A percentile compares a stretch with the other conserved stretches of the same genome.
Conservation (phyloP, 1,140 invertebrate species). For the Platyscapa corneri region DNA sequence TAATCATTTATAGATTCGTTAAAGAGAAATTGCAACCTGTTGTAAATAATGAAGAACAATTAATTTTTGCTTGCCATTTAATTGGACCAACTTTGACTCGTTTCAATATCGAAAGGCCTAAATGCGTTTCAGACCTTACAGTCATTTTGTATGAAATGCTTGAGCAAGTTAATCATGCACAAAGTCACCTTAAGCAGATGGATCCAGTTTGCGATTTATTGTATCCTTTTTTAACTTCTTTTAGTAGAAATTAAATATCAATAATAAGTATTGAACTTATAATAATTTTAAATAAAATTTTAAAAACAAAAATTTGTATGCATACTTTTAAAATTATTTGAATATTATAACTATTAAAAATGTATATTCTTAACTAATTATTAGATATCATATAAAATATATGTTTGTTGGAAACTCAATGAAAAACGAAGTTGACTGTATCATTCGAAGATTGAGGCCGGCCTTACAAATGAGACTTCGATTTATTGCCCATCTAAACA, state of each 20-base stretch:
- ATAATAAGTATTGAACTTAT: neutral
- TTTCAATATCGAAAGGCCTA: constrained; percentile 76
- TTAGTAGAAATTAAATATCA: neutral
- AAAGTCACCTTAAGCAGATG: constrained; percentile 86
- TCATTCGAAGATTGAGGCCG: constrained; percentile 89
- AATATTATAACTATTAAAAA: neutral
- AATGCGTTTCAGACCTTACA: constrained; percentile 89
- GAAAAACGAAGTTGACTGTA: constrained; percentile 92
- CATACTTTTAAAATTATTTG: neutral
- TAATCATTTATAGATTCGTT: constrained; percentile 80
- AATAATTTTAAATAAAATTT: no score
- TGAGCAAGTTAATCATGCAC: constrained; percentile 89
- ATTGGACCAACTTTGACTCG: constrained; percentile 92
- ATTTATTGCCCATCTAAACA: constrained; percentile 93
- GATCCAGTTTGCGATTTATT: constrained; percentile 95
- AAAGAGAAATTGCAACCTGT: constrained; percentile 87
- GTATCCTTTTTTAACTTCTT: constrained; percentile 69
- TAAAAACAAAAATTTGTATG: no score
- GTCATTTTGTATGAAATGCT: constrained; percentile 92
- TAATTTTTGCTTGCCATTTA: constrained; percentile 93
- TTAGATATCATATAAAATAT: constrained; percentile 87
- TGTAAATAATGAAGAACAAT: constrained; percentile 91
- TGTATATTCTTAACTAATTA: constrained; percentile 34
- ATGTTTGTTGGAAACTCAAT: constrained; percentile 97
- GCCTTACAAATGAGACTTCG: constrained; percentile 89